phyloP scores from a whole-genome alignment of 2,113 vertebrate genomes.

The Carassius gibelio region DNA sequence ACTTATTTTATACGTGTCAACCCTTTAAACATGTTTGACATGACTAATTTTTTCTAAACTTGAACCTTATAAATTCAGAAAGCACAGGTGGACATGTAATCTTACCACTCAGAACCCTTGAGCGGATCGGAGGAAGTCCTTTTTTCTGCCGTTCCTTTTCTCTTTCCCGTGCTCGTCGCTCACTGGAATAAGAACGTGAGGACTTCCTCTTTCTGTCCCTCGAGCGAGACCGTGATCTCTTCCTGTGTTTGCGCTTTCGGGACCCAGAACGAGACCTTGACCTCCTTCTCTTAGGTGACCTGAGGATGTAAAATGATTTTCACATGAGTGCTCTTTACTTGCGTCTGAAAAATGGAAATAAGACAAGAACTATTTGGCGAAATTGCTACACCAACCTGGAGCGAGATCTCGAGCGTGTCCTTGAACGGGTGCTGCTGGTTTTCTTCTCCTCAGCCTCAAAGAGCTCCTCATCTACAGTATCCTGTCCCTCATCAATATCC shows the following conservation, averaged over 20 bases:
- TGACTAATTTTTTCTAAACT: neutral
- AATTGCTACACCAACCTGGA: conserved; percentile 81
- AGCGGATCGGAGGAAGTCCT: conserved; percentile 90
- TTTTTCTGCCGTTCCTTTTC: conserved; percentile 98
- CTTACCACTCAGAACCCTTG: conserved; percentile 91
- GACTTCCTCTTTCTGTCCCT: conserved; percentile 95
- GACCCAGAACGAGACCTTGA: conserved; percentile 95
- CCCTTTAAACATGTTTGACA: neutral
- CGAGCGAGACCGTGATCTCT: conserved; percentile 92
- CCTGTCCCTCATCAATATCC: conserved; percentile 95
- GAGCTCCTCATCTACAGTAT: conserved; percentile 87
- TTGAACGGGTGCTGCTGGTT: conserved; percentile 83
- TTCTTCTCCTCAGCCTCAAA: conserved; percentile 94
- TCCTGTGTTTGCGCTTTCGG: conserved; percentile 94
- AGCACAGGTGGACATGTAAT: neutral
- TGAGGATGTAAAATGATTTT: conserved; percentile 56
- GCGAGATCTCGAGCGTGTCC: conserved; percentile 90
- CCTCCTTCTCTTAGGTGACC: conserved; percentile 92
- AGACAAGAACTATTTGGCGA: neutral
- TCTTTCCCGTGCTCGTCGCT: conserved; percentile 88
- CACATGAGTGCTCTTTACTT: neutral
- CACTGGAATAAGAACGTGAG: conserved; percentile 93
- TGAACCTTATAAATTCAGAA: neutral
- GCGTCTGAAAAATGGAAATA: neutral
- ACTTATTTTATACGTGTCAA: neutral